These are phyloP conservation scores for Phataginus tetradactyla DNA, from an alignment of 2,797 vertebrate species.

Conservation along the genomic window DNA sequence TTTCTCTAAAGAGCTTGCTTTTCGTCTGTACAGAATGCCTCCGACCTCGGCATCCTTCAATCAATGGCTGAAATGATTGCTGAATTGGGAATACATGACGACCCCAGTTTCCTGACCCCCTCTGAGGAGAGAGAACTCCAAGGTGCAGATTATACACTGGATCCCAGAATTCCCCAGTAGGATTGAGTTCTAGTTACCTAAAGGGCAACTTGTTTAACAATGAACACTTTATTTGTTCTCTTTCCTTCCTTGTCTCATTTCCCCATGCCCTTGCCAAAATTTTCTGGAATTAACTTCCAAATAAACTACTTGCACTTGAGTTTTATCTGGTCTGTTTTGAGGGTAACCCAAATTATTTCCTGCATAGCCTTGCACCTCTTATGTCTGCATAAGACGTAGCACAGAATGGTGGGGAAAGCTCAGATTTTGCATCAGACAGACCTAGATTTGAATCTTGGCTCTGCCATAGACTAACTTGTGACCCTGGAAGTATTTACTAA, in stretches of 20 bases:
- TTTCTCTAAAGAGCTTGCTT: background rate
- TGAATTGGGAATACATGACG: background rate
- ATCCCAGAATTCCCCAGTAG: background rate
- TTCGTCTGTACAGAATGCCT: background rate
- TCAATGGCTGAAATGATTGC: background rate
- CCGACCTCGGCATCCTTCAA: background rate
- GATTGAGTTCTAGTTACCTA: background rate
- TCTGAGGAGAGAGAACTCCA: background rate
- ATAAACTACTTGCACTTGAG: slow-evolving; percentile 6
- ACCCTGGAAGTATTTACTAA: background rate
- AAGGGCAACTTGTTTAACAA: background rate
- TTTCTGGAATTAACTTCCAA: slow-evolving; percentile 20
- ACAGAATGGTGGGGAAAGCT: background rate
- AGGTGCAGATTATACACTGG: background rate
- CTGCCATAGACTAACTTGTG: background rate
- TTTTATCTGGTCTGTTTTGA: background rate
- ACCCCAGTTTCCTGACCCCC: background rate
- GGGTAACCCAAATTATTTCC: background rate
- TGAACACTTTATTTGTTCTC: background rate
- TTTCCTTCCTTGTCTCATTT: background rate
- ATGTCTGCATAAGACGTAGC: background rate
- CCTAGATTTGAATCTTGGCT: background rate
- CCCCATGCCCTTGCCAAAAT: background rate
- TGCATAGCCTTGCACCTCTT: background rate
- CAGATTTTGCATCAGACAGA: background rate